Evolutionary conservation across 2,113 vertebrate genomes (phyloP).

Genomic region (Cygnus atratus): DNA sequence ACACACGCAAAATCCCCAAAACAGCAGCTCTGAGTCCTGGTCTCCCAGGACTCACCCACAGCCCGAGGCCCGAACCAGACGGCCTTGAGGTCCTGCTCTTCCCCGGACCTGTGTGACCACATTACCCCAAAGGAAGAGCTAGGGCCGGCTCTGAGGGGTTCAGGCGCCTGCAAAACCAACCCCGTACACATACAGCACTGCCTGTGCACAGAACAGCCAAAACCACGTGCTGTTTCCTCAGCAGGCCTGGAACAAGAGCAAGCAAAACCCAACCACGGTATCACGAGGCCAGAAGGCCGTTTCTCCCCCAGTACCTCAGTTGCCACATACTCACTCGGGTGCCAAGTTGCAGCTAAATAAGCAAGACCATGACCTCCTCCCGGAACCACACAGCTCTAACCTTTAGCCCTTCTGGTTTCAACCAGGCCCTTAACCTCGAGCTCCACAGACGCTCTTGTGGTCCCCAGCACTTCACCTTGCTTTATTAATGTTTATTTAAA

Average conservation of each 20-base stretch:
- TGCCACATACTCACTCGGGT: neutral
- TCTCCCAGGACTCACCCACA: neutral
- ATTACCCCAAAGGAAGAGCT: neutral
- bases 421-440: neutral
- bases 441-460: neutral
- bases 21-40: neutral
- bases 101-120: neutral
- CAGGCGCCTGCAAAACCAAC: neutral
- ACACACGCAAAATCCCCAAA: accelerated
- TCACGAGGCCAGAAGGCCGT: neutral
- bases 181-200: neutral
- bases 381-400: neutral
- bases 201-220: neutral
- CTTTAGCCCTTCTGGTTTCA: neutral
- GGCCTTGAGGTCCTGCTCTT: neutral
- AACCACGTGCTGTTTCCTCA: neutral
- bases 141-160: neutral
- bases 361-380: neutral
- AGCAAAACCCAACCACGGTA: neutral
- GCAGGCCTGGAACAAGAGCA: neutral
- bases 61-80: neutral
- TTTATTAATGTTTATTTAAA: neutral
- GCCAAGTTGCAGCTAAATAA: neutral
- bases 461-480: neutral
- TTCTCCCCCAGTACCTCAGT: neutral